These are phyloP conservation scores for Heterochromis multidens DNA, from an alignment of 2,113 vertebrate genomes.

Conservation along the genomic window DNA sequence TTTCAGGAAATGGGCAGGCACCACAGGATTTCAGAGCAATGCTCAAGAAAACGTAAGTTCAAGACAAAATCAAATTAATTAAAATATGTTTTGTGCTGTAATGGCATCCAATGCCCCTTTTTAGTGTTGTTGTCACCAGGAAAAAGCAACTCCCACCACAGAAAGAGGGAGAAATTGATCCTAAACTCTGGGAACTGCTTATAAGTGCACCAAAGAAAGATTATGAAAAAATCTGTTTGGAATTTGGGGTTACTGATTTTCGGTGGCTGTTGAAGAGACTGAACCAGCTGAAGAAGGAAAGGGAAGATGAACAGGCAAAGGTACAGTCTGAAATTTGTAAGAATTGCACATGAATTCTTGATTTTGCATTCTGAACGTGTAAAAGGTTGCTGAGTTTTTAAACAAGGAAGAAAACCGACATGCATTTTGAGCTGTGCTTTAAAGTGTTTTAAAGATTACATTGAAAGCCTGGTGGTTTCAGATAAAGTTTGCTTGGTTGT, in stretches of 20 bases:
- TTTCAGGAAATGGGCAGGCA: constrained; percentile 10
- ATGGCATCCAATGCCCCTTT: neutral
- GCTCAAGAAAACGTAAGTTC: constrained; percentile 74
- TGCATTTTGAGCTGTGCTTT: neutral
- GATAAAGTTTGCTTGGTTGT: neutral
- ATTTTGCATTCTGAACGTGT: neutral
- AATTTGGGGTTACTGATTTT: constrained; percentile 86
- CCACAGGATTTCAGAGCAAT: constrained; percentile 71
- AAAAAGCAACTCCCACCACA: constrained; percentile 49
- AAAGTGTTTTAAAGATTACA: neutral
- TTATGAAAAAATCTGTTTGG: constrained; percentile 85
- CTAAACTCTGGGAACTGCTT: constrained; percentile 84
- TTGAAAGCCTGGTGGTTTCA: neutral
- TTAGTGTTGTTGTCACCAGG: constrained; percentile 49
- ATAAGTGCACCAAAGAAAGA: constrained; percentile 80
- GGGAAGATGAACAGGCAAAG: constrained; percentile 76
- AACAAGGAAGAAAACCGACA: neutral
- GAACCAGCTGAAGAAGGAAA: constrained; percentile 78
- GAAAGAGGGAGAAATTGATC: constrained; percentile 74
- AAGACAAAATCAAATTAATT: neutral
- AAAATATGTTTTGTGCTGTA: neutral
- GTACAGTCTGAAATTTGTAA: constrained; percentile 52
- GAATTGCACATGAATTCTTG: neutral
- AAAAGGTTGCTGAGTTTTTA: neutral
- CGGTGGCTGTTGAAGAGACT: constrained; percentile 87